Percentiles rank a stretch among this genome's conserved stretches.
Conservation (phyloP, 2,113 vertebrate genomes). For the Elachura formosa region DNA sequence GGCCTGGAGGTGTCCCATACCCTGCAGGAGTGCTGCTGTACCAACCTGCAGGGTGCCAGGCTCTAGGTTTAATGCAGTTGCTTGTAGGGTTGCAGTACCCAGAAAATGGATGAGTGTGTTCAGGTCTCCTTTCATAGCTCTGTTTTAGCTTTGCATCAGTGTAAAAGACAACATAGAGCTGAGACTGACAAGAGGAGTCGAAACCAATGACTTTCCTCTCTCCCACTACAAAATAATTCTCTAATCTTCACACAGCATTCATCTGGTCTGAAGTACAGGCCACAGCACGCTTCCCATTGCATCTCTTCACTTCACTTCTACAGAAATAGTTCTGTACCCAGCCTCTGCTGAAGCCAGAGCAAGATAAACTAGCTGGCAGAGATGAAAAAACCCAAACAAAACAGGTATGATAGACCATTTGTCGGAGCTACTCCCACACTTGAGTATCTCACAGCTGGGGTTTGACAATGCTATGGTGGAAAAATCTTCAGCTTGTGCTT, state of each 20-base stretch:
- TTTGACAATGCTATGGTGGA: not conserved
- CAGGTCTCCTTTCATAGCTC: not conserved
- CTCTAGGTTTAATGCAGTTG: not conserved
- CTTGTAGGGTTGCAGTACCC: not conserved
- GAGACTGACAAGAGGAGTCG: not conserved
- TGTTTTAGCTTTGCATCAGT: not conserved
- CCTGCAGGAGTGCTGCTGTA: fast-evolving
- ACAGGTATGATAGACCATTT: not conserved
- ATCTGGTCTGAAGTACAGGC: not conserved
- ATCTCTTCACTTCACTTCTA: not conserved
- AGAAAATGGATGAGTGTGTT: not conserved
- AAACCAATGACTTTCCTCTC: not conserved
- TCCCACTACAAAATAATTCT: not conserved
- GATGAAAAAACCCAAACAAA: not conserved
- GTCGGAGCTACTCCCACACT: not conserved
- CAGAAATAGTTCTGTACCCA: not conserved
- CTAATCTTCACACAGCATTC: not conserved
- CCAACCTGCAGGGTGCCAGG: fast-evolving
- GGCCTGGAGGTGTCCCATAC: not conserved
- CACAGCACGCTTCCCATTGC: not conserved
- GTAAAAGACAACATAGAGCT: not conserved
- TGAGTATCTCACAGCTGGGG: not conserved
- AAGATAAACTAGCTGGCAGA: not conserved
- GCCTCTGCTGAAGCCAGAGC: not conserved
- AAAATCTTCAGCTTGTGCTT: not conserved